Percentiles rank a stretch among this genome's conserved stretches.
These are phyloP conservation scores for Zosterops hypoxanthus DNA, from an alignment of 2,113 vertebrate species.

Conservation along the genomic window DNA sequence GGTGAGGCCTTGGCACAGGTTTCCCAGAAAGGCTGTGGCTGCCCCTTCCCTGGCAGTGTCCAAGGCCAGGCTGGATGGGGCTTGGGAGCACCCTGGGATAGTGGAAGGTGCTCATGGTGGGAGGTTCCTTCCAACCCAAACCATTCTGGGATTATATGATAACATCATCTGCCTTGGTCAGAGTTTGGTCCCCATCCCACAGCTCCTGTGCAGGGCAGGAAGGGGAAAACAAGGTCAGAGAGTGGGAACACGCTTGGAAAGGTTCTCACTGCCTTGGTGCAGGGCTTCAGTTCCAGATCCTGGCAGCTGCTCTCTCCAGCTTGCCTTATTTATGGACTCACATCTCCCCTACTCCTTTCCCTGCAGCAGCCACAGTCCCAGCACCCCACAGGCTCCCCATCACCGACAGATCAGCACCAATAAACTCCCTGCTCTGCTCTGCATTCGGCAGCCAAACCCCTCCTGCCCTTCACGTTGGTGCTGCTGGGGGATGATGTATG, in stretches of 20 bases:
- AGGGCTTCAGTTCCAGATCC: not conserved
- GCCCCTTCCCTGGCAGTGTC: not conserved
- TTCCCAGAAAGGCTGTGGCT: not conserved
- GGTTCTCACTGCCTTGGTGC: not conserved
- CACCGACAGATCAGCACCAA: not conserved
- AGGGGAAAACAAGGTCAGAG: not conserved
- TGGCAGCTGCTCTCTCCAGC: not conserved
- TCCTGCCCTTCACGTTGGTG: not conserved
- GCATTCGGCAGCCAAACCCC: not conserved
- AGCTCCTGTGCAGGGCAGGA: not conserved
- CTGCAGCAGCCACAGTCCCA: not conserved
- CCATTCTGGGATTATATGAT: not conserved
- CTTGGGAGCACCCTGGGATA: not conserved
- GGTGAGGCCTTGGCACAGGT: not conserved
- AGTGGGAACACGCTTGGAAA: not conserved
- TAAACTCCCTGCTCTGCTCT: not conserved
- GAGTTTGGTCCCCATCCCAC: not conserved
- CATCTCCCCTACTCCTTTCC: not conserved
- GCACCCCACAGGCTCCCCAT: not conserved
- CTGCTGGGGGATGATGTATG: conserved; percentile 25
- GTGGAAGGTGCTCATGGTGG: not conserved
- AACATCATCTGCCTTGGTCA: not conserved
- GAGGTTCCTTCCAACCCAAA: not conserved
- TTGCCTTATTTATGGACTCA: not conserved
- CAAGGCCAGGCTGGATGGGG: fast-evolving